These are phyloP conservation scores for Bimastos eiseni DNA, from an alignment of 2,888 invertebrate genomes.

Conservation along the genomic window DNA sequence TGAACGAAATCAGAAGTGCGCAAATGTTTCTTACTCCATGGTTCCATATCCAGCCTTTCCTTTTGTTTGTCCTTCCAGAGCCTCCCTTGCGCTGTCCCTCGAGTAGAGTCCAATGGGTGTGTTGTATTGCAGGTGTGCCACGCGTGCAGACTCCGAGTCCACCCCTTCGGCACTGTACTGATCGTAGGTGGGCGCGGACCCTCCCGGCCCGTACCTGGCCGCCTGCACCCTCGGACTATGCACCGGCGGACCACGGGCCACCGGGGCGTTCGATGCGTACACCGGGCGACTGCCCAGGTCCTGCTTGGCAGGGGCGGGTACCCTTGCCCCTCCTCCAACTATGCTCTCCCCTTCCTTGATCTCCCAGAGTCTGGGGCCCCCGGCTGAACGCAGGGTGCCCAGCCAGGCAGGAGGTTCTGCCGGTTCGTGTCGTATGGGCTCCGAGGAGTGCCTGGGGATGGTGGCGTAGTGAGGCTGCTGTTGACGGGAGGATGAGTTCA, in stretches of 20 bases:
- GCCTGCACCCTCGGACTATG: constrained; percentile 26
- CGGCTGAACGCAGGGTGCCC: constrained; percentile 46
- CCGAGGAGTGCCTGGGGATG: neutral
- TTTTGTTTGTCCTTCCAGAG: constrained; percentile 54
- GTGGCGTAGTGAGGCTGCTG: neutral
- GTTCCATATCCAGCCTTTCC: constrained; percentile 46
- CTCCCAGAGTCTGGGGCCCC: constrained; percentile 45
- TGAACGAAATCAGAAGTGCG: neutral
- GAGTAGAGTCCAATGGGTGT: constrained; percentile 60
- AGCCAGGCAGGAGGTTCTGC: constrained; percentile 47
- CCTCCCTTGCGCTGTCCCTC: constrained; percentile 54
- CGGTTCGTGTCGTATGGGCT: constrained; percentile 27
- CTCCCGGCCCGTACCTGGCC: constrained; percentile 35
- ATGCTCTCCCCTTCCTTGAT: constrained; percentile 46
- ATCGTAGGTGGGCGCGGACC: constrained; percentile 37
- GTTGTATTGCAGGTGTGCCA: constrained; percentile 61
- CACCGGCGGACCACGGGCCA: constrained; percentile 28
- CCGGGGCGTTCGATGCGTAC: constrained; percentile 42
- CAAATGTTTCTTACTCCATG: constrained; percentile 41
- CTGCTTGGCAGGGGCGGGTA: constrained; percentile 35
- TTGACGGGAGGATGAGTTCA: neutral
- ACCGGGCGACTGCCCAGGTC: constrained; percentile 41
- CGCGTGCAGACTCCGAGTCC: constrained; percentile 46
- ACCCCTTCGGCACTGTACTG: constrained; percentile 34
- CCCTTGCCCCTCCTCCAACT: constrained; percentile 22